phyloP scores from a whole-genome alignment of 37 sponge, comb jelly and placozoan species.

The Bolinopsis microptera region DNA sequence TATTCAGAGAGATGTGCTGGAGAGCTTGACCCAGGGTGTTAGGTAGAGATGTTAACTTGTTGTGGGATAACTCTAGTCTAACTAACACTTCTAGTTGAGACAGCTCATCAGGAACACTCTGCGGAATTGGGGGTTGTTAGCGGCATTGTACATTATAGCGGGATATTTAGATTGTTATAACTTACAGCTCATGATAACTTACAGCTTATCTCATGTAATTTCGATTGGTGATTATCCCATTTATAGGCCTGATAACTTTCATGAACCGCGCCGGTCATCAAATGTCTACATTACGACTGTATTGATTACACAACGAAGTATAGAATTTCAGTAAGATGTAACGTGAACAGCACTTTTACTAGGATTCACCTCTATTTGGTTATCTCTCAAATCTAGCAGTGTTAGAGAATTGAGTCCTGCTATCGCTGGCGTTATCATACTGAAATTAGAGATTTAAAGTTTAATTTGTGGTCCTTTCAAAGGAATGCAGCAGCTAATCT shows the following conservation, averaged over 20 bases:
- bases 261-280: no score
- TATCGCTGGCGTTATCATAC: slow-evolving; percentile 39
- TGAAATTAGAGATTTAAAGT: not conserved
- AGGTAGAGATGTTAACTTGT: slow-evolving; percentile 13
- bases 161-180: not conserved
- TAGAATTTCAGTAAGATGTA: no score
- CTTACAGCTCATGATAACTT: no score
- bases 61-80: slow-evolving; percentile 52
- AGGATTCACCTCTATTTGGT: slow-evolving; percentile 30
- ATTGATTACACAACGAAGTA: no score
- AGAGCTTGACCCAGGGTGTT: slow-evolving; percentile 8
- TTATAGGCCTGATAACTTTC: no score
- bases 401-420: slow-evolving; percentile 58
- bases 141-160: not conserved
- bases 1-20: slow-evolving; percentile 43
- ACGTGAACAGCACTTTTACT: no score
- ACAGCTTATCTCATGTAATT: no score
- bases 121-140: no score
- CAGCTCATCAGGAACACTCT: slow-evolving; percentile 24
- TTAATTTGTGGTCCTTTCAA: no score
- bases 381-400: slow-evolving; percentile 54
- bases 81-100: slow-evolving; percentile 43
- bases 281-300: no score
- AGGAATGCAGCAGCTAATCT: no score
- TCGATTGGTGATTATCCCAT: no score